Percentiles rank a stretch among this genome's conserved stretches.
These are phyloP conservation scores for Ormyrus labotus DNA, from an alignment of 2,888 invertebrate species.

Conservation along the genomic window DNA sequence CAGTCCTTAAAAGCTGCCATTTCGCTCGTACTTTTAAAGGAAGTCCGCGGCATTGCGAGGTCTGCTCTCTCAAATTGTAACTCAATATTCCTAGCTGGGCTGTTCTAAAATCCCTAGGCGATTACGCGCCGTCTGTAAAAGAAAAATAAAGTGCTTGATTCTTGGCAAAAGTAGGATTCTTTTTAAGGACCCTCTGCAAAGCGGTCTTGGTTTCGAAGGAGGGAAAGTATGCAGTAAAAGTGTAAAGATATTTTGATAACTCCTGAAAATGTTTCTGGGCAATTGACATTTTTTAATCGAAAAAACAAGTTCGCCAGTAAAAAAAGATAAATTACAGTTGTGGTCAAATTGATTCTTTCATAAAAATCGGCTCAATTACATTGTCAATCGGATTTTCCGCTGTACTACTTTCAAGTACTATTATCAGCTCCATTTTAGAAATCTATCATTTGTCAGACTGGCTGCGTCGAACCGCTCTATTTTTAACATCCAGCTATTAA, in stretches of 20 bases:
- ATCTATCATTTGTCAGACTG: slow-evolving; percentile 46
- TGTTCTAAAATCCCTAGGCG: slow-evolving; percentile 1
- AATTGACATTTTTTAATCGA: too few species aligned
- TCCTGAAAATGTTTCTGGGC: too few species aligned
- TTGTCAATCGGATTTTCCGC: background rate
- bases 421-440: slow-evolving; percentile 18
- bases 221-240: too few species aligned
- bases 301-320: too few species aligned
- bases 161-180: background rate
- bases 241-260: too few species aligned
- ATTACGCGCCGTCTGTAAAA: slow-evolving; percentile 14
- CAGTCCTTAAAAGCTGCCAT: slow-evolving; percentile 67
- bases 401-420: too few species aligned
- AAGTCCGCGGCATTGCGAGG: slow-evolving; percentile 32
- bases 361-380: slow-evolving; percentile 34
- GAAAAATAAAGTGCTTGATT: background rate
- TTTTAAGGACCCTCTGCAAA: background rate
- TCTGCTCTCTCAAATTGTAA: slow-evolving; percentile 38
- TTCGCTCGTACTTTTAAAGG: slow-evolving; percentile 58
- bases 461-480: background rate
- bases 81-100: slow-evolving; percentile 50
- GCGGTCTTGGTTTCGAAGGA: too few species aligned
- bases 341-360: too few species aligned
- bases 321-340: too few species aligned
- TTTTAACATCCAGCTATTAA: slow-evolving; percentile 44